Percentiles rank a stretch among this genome's conserved stretches.
Evolutionary conservation across 1,140 invertebrate genomes (phyloP).

Genomic region (Chironomus tepperi): DNA sequence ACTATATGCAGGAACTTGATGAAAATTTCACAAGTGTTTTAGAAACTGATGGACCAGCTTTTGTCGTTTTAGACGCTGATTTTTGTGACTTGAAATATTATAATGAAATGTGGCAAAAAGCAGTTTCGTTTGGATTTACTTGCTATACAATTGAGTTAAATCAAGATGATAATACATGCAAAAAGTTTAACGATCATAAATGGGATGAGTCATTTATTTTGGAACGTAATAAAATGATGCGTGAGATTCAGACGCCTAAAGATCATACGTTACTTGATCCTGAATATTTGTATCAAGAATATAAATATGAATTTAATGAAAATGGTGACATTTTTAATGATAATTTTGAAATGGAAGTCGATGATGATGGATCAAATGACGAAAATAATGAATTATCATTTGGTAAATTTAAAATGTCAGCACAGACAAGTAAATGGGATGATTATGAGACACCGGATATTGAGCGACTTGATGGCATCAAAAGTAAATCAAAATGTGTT

Average conservation of each 20-base stretch:
- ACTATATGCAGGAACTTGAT: neutral
- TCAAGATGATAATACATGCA: slow-evolving; percentile 3
- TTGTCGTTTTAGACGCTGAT: neutral
- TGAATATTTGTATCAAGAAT: neutral
- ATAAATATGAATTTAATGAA: neutral
- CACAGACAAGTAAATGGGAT: slow-evolving; percentile 39
- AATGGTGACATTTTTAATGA: neutral
- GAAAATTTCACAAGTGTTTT: neutral
- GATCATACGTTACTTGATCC: neutral
- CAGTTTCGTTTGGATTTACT: neutral
- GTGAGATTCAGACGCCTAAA: neutral
- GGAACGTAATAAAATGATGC: neutral
- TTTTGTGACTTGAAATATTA: neutral
- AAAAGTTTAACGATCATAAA: neutral
- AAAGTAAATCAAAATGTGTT: slow-evolving; percentile 49
- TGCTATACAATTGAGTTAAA: slow-evolving; percentile 15
- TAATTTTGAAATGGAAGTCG: neutral
- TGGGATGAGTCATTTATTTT: neutral
- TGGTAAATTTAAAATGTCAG: neutral
- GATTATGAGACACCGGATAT: slow-evolving; percentile 35
- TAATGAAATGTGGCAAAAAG: neutral
- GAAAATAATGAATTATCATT: neutral
- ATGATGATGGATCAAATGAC: neutral
- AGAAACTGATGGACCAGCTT: neutral
- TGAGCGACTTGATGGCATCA: slow-evolving; percentile 83